Base-by-base conservation (phyloP, 2,888 invertebrate genomes). In the Scelioninae gen. 2 region DNA sequence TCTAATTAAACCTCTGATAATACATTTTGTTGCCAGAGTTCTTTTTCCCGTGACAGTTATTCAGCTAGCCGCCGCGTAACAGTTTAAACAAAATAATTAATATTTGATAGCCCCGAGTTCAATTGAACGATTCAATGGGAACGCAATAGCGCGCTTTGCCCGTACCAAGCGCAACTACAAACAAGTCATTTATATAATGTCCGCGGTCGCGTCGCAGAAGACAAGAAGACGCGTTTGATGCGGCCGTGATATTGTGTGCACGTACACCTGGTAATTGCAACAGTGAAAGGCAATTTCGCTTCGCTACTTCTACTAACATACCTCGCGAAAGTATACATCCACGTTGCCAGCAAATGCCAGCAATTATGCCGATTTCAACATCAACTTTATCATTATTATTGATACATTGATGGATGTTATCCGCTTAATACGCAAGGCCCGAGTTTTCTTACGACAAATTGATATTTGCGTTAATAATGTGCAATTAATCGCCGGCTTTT, bases 221-320 rank as follows among this genome's bases (percentile, higher is more conserved):
- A n/a, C n/a, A n/a, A n/a, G n/a, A 61, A 64, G 73, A 64, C 73
- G 52, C 65, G 43, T 28, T 48, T 55, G 60, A 65, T 43, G 63
- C 35, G 19, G n/a, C n/a, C 57, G 69, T 65, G 69, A 65, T 65
- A 60, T 60, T 65, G 46, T 39, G 63, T 43, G 55, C 52, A 64
- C 64, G 65, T 53, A 69, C 69, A 48, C 39, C 33, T 61, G 68
- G 52, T 45, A 46, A 64, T 61, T 57, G 70, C 69, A 60, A 65
- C 46, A 57, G 74, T 74, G 74, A 74, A 74, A 74, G 74, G 74
- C 63, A 67, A 63, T 71, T 70, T 65, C 48, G 73, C 70, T 16
- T 45, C 67, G 60, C 50, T 50, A 41, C 71, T 39, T 50, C 63
- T 50, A 50, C 63, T 50, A 43, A n/a, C n/a, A n/a, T n/a, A n/a